These are phyloP conservation scores for Plebejus melissa DNA, from an alignment of 2,888 invertebrate species.

Conservation along the genomic window DNA sequence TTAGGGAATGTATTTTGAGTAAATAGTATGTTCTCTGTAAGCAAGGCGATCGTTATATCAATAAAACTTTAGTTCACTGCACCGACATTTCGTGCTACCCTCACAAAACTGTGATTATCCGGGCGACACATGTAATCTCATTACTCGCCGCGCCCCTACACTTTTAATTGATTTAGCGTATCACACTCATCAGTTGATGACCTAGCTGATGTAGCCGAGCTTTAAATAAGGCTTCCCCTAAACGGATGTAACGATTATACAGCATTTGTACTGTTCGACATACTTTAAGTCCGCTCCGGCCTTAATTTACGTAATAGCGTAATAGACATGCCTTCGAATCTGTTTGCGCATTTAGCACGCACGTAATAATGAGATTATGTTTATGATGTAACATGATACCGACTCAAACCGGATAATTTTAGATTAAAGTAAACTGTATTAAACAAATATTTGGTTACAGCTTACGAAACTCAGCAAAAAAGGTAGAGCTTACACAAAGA, in stretches of 20 bases:
- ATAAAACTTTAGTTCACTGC: neutral
- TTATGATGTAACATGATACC: neutral
- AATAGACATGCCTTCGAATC: conserved; percentile 19
- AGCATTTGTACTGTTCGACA: conserved; percentile 51
- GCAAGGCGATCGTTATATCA: no score
- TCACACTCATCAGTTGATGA: conserved; percentile 58
- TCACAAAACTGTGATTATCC: conserved; percentile 41
- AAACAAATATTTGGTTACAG: neutral
- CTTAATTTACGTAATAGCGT: conserved; percentile 31
- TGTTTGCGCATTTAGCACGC: conserved; percentile 19
- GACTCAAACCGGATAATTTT: neutral
- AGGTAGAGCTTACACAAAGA: neutral
- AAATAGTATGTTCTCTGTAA: no score
- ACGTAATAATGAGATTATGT: neutral
- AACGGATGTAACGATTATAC: conserved; percentile 63
- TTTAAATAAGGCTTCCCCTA: conserved; percentile 62
- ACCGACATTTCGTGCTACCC: neutral
- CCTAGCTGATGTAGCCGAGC: conserved; percentile 55
- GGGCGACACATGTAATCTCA: conserved; percentile 59
- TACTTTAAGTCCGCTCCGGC: conserved; percentile 37
- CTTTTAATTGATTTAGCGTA: conserved; percentile 64
- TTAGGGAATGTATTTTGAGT: no score
- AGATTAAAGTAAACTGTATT: neutral
- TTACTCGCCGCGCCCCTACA: conserved; percentile 38
- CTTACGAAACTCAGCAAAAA: neutral